Evolutionary conservation across 2,888 invertebrate genomes (phyloP), one percentile per base, ranked within the genome.

Genomic region (Tipula confusa): DNA sequence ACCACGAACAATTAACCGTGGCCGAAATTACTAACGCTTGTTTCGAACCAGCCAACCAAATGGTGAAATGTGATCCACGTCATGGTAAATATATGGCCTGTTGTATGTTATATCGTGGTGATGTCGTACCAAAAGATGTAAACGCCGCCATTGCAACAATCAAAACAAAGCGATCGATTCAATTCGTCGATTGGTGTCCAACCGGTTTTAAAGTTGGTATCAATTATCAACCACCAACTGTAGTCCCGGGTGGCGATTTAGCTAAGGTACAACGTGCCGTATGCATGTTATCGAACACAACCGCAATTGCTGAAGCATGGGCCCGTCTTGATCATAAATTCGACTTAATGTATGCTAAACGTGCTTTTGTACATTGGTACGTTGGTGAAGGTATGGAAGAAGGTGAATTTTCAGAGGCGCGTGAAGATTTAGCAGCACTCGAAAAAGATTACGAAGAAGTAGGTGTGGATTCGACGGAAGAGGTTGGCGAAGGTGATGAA

Each of bases 271-370:
- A 97, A 89, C 93, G 98, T 83, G 97, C 98, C 13, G 97, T 98
- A 9, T 98, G 98, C 92, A 98, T 98, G 98, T 90, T 98, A 89
- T 97, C 97, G 87, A 98, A 98, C 90, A 98, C 97, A 82, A 98
- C 98, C 0, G 97, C 98, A 85, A 98, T 98, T 87, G 97, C 97
- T 3, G 97, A 98, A 89, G 98, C 98, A 36, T 98, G 98, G 98
- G 97, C 97, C 83, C 93, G 96, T 86, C 91, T 98, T 84, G 96
- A 98, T 90, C 96, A 96, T 90, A 98, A 98, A 89, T 97, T 98
- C 89, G 98, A 98, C 90, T 90, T 98, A 87, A 98, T 98, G 97
- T 98, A 97, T 90, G 96, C 97, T 48, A 98, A 98, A 90, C 93
- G 97, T 85, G 98, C 98, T 3, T 98, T 98, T 89, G 97, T 98